These are phyloP conservation scores for Hystrix brachyura DNA, from an alignment of 2,113 vertebrate genomes.

Conservation along the genomic window DNA sequence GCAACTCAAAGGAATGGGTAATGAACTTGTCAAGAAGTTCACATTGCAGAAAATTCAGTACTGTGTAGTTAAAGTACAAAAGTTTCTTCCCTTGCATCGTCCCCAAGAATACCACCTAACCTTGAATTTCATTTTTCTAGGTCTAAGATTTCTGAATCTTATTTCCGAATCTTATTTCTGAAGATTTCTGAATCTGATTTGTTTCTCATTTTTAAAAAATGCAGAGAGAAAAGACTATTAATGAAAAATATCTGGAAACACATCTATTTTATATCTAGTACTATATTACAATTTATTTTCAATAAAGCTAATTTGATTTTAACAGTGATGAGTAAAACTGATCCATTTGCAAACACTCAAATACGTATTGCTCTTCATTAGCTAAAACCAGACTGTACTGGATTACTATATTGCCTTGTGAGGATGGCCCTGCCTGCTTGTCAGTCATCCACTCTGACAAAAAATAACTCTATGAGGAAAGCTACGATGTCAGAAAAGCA, in stretches of 20 bases:
- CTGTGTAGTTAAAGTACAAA: background rate
- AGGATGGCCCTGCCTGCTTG: background rate
- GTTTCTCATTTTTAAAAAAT: background rate
- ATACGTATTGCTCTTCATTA: background rate
- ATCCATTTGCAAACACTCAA: background rate
- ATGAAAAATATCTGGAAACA: constrained; percentile 25
- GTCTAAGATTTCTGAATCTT: background rate
- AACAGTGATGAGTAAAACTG: background rate
- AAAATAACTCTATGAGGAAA: background rate
- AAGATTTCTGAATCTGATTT: background rate
- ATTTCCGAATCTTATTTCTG: too few species aligned
- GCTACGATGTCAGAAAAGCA: background rate
- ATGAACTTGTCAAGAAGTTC: background rate
- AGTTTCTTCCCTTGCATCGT: background rate
- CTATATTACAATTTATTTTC: background rate
- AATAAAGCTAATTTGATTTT: background rate
- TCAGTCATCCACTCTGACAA: background rate
- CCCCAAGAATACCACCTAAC: background rate
- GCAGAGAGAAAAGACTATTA: background rate
- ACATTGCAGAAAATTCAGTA: background rate
- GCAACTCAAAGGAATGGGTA: background rate
- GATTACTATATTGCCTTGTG: background rate
- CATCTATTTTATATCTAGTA: background rate
- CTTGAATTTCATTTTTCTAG: constrained; percentile 6
- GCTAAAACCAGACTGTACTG: background rate